A percentile compares a stretch with the other conserved stretches of the same genome.
phyloP scores from a whole-genome alignment of 2,113 vertebrate genomes.

The Nerophis lumbriciformis region DNA sequence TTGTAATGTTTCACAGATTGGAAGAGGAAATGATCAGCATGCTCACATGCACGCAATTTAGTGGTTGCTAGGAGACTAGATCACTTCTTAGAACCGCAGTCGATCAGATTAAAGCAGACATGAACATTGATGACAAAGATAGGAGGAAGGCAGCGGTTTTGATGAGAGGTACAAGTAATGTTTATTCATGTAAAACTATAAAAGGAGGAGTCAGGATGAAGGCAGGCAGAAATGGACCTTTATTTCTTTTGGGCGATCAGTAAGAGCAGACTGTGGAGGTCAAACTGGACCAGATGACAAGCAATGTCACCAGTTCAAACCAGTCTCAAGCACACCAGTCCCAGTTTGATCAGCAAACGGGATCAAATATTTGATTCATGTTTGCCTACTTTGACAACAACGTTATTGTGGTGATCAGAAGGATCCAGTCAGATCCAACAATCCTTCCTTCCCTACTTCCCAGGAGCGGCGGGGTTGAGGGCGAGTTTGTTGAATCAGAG shows the following conservation, averaged over 20 bases:
- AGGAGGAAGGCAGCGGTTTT: background rate
- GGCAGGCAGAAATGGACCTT: constrained; percentile 70
- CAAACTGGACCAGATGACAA: constrained; percentile 20
- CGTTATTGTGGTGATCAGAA: constrained; percentile 10
- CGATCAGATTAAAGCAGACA: constrained; percentile 15
- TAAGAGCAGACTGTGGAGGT: constrained; percentile 43
- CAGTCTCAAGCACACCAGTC: background rate
- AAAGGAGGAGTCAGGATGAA: constrained; percentile 31
- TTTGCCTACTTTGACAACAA: constrained; percentile 2
- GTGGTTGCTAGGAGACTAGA: constrained; percentile 42
- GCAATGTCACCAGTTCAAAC: constrained; percentile 13
- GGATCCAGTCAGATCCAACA: constrained; percentile 30
- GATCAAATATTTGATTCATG: background rate
- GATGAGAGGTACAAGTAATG: no score
- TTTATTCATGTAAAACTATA: no score
- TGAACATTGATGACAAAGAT: background rate
- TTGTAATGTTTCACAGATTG: constrained; percentile 16
- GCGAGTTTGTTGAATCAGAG: constrained; percentile 25
- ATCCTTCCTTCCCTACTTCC: constrained; percentile 15
- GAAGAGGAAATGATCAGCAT: constrained; percentile 43
- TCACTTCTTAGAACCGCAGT: constrained; percentile 1
- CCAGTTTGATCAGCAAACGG: background rate
- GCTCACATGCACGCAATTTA: constrained; percentile 30
- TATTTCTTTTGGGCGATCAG: constrained; percentile 56
- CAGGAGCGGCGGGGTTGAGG: constrained; percentile 8